phyloP scores from a whole-genome alignment of 2,888 invertebrate genomes.

The Leucoma salicis region DNA sequence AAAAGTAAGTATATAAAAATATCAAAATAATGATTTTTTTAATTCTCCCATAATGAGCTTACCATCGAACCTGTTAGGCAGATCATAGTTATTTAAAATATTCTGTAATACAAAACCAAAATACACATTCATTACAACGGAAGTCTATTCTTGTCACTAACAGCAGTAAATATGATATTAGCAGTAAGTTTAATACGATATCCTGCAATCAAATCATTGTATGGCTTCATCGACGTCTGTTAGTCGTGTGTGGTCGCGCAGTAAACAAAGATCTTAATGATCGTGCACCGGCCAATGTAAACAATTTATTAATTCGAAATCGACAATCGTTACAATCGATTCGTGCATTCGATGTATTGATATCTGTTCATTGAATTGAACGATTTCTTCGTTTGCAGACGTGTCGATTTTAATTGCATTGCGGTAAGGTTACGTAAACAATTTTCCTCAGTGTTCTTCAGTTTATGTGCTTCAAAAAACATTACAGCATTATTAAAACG shows the following conservation, averaged over 20 bases:
- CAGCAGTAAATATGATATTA: conserved; percentile 64
- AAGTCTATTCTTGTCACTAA: conserved; percentile 44
- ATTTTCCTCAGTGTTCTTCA: no score
- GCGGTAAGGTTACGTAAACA: conserved; percentile 32
- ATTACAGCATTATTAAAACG: no score
- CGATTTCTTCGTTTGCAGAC: conserved; percentile 49
- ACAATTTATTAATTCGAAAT: conserved; percentile 74
- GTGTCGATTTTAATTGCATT: conserved; percentile 52
- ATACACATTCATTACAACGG: conserved; percentile 20
- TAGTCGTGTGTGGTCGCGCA: conserved; percentile 72
- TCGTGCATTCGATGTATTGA: conserved; percentile 60
- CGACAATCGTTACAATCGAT: conserved; percentile 70
- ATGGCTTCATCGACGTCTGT: conserved; percentile 68
- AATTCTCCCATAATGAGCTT: no score
- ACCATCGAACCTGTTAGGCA: no score
- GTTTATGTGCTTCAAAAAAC: background rate
- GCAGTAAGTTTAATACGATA: conserved; percentile 66
- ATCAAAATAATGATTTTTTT: no score
- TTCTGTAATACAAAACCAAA: conserved; percentile 16
- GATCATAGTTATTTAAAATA: background rate
- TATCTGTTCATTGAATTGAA: conserved; percentile 54
- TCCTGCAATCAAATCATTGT: conserved; percentile 73
- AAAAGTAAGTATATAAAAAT: no score
- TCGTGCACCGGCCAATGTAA: conserved; percentile 63
- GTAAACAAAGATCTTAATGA: conserved; percentile 78